Evolutionary conservation across 2,797 vertebrate species (phyloP), one percentile per base, ranked within the genome.

Genomic region (Morus bassanus): DNA sequence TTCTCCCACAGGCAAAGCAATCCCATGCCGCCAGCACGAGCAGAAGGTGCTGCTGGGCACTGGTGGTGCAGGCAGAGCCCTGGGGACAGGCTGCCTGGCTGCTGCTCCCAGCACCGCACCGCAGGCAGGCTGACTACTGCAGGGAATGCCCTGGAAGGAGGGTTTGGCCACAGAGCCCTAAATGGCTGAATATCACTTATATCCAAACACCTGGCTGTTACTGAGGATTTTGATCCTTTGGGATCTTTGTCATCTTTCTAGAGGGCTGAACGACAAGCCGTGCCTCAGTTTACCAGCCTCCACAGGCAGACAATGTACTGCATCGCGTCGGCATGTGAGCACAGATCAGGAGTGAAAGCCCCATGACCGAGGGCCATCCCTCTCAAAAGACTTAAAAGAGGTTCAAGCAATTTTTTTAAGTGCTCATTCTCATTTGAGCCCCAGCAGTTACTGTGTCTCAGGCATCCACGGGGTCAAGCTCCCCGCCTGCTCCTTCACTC

Each of bases 391-490:
- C 25, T 50, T 68, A 41, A 27, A 74, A 75, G 45, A 23, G 6
- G 12, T 28, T 63, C 0, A 3, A 75, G n/a, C 7, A 7, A 24
- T 28, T 22, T 48, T 45, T 61, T 48, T 45, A 11, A 64, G 18
- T 70, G 10, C 22, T 79, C 1, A 0, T 39, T 68, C n/a, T 18
- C 43, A 8, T 51, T 15, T 15, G 39, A 78, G 24, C 33, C 24
- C 33, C 65, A 61, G 48, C n/a, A 60, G 53, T 39, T 60, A 11
- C 61, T 2, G 41, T 9, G 13, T 12, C 28, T 57, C 74, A 50
- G 60, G 48, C 21, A 8, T 3, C 50, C 2, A 1, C 0, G 0
- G 37, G 35, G 43, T 12, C 0, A 2, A 74, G 46, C 17, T 69
- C 73, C 64, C 41, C 1, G 18, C 11, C 48, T 56, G 13, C 67